Evolutionary conservation across 2,888 invertebrate species (phyloP).

Genomic region (Tachina lurida): DNA sequence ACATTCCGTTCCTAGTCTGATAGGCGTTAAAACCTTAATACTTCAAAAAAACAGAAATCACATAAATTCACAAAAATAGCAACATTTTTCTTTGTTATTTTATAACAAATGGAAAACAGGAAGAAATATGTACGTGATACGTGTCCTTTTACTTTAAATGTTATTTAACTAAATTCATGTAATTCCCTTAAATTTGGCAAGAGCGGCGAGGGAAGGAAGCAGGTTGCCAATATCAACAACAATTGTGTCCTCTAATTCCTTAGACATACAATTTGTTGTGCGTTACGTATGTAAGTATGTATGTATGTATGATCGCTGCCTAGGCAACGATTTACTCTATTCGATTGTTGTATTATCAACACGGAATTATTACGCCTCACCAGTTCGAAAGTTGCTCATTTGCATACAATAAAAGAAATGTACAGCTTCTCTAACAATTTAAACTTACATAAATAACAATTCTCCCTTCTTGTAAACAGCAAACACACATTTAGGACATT

Average conservation of each 20-base stretch:
- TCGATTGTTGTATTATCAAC: constrained; percentile 29
- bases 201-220: neutral
- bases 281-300: neutral
- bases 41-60: constrained; percentile 21
- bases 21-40: constrained; percentile 43
- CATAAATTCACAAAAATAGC: constrained; percentile 43
- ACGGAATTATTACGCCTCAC: constrained; percentile 47
- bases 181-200: neutral
- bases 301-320: constrained; percentile 35
- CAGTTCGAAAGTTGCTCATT: constrained; percentile 47
- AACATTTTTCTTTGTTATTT: constrained; percentile 6
- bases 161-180: constrained; percentile 32
- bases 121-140: constrained; percentile 37
- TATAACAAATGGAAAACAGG: constrained; percentile 11
- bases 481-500: neutral
- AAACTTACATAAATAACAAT: constrained; percentile 1
- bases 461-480: neutral
- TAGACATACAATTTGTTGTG: neutral
- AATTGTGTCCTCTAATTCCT: constrained; percentile 29
- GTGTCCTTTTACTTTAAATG: constrained; percentile 42
- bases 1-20: neutral
- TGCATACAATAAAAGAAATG: constrained; percentile 14
- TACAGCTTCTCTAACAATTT: constrained; percentile 4
- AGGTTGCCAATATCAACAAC: constrained; percentile 48
- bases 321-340: constrained; percentile 39